A percentile compares a stretch with the other conserved stretches of the same genome.
phyloP scores from a whole-genome alignment of 64 coral and sea anemone genomes.

The Cladopsammia gracilis region DNA sequence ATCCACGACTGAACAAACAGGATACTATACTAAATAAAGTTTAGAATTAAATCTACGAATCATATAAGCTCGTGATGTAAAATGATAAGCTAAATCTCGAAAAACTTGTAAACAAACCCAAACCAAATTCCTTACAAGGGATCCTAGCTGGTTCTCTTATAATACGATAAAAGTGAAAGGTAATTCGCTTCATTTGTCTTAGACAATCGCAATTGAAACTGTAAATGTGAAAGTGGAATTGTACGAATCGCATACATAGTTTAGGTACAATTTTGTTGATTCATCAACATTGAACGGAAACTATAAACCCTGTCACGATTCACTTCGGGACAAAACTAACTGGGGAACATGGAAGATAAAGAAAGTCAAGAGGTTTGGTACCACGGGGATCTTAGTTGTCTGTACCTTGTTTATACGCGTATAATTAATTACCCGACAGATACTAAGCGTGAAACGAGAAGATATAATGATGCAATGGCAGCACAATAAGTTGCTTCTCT shows the following conservation, averaged over 20 bases:
- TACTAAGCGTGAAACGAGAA: neutral
- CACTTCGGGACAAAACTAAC: neutral
- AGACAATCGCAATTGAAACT: neutral
- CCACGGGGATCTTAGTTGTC: neutral
- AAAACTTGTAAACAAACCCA: slow-evolving; percentile 34
- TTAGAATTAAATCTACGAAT: neutral
- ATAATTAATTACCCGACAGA: neutral
- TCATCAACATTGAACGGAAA: neutral
- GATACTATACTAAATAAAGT: neutral
- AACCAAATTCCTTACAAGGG: neutral
- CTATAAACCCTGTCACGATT: neutral
- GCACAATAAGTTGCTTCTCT: slow-evolving; percentile 26
- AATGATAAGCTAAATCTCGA: neutral
- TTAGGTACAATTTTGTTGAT: neutral
- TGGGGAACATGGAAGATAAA: neutral
- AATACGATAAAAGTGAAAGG: neutral
- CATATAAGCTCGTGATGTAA: neutral
- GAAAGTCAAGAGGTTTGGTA: neutral
- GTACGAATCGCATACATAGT: neutral
- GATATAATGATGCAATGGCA: slow-evolving; percentile 36
- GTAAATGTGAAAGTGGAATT: neutral
- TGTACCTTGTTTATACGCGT: neutral
- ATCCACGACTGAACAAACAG: neutral
- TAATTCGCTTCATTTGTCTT: neutral
- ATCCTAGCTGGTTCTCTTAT: neutral